Evolutionary conservation across 2,113 vertebrate genomes (phyloP), one percentile per base, ranked within the genome.

Genomic region (Garra rufa): DNA sequence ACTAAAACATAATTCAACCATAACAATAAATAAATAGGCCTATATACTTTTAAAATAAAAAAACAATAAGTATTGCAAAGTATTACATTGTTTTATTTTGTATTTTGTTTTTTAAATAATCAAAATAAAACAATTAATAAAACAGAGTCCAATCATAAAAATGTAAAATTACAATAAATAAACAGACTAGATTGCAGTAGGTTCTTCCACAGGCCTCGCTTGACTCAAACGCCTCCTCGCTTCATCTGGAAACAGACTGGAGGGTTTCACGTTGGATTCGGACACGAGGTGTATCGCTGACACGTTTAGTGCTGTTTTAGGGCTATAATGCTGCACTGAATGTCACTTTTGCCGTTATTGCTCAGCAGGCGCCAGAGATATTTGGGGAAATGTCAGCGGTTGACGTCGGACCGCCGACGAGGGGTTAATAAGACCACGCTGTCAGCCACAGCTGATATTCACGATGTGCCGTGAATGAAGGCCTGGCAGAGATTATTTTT

Each of bases 341-440:
- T 75, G 83, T 81, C 48, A 76, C 52, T 81, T 77, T 76, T 44
- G 69, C 63, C 70, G 5, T 81, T 65, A 57, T 55, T 71, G 74
- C 75, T 73, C 75, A 70, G 50, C 77, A 28, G 26, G 17, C 46
- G 38, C 38, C 46, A 10, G 76, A 21, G 59, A 84, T 84, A 46
- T 69, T 81, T 70, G 6, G 4, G 14, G 70, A 81, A 87, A 76
- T 76, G 61, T 76, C 76, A 76, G 34, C 26, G 59, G 19, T 80
- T 59, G 34, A n/a, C 59, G 69, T 59, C 34, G 19, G 69, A 48
- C 52, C 13, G 19, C 55, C 76, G 69, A 82, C 34, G 61, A 57
- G 26, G 50, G 82, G 67, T 81, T 78, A 77, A 83, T 77, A 86
- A 41, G 34, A 24, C 41, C 63, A 21, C n/a, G 28, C 7, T 59